Base-by-base conservation (phyloP, 2,888 invertebrate species). In the Ochropleura plecta region DNA sequence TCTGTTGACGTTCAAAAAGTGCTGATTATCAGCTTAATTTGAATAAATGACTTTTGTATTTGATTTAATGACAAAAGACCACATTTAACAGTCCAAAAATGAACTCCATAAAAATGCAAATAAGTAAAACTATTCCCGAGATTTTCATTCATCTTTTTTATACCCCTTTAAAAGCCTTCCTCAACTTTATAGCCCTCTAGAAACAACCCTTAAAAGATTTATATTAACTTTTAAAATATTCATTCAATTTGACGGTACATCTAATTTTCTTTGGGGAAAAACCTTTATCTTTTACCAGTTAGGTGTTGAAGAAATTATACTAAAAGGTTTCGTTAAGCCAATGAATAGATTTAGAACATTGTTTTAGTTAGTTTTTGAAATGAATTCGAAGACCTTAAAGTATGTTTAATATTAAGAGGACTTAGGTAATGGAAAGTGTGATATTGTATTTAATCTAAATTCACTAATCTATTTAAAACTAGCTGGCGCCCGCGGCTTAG, bases 221-320 rank as follows among this genome's bases (percentile, higher is more conserved):
- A 68, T 82, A 70, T 73, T 72, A 85, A 67, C 69, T 60, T 82
- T 73, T 73, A 62, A 82, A 85, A 85, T 82, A 85, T 82, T 82
- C 85, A 85, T 82, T 82, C 67, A 85, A 70, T 85, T 76, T 70
- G 51, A 7, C 44, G 69, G 65, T 68, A 75, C 70, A 69, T 66
- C 57, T 75, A 53, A 71, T 83, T 69, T 83, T 84, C 59, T 76
- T 55, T 44, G 7, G 48, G 20, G 51, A 30, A 70, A 81, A 72
- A 46, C 68, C 57, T 69, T 75, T 14, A 81, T 72, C 55, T 51
- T 64, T 53, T 73, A 18, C 46, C 65, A n/a, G 46, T 70, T 53
- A 46, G 53, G n/a, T 63, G 59, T 49, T 40, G 16, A 14, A 44
- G 51, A 63, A 81, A 70, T 66, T 66, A n/a, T n/a, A 67, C 40